These are phyloP conservation scores for Norana najaformis DNA, from an alignment of 2,888 invertebrate species.

Conservation along the genomic window DNA sequence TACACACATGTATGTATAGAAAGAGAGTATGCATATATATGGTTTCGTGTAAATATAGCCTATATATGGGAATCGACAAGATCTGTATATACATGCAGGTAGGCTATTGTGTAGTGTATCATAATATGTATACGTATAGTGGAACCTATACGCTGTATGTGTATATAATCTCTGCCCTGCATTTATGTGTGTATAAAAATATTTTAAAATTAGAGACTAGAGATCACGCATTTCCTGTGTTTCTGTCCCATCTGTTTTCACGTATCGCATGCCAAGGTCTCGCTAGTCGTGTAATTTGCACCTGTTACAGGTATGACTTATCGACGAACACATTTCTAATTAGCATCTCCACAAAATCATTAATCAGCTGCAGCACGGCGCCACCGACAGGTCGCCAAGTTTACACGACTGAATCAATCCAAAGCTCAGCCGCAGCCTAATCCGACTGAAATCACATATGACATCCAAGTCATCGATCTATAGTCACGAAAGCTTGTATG, in stretches of 20 bases:
- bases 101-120: too few species aligned
- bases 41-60: too few species aligned
- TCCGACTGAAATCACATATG: neutral
- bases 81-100: too few species aligned
- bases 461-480: neutral
- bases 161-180: neutral
- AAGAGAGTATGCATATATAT: too few species aligned
- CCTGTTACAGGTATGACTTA: conserved; percentile 13
- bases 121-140: neutral
- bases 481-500: neutral
- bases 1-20: too few species aligned
- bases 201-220: neutral
- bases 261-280: neutral
- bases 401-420: neutral
- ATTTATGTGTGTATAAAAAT: neutral
- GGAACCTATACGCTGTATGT: neutral
- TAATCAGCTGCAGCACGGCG: neutral
- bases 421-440: too few species aligned
- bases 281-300: neutral
- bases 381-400: neutral
- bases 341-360: conserved; percentile 13
- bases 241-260: neutral
- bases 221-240: neutral
- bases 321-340: neutral
- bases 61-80: too few species aligned